phyloP scores from a whole-genome alignment of 2,113 vertebrate genomes.

The Dipodomys stephensi region DNA sequence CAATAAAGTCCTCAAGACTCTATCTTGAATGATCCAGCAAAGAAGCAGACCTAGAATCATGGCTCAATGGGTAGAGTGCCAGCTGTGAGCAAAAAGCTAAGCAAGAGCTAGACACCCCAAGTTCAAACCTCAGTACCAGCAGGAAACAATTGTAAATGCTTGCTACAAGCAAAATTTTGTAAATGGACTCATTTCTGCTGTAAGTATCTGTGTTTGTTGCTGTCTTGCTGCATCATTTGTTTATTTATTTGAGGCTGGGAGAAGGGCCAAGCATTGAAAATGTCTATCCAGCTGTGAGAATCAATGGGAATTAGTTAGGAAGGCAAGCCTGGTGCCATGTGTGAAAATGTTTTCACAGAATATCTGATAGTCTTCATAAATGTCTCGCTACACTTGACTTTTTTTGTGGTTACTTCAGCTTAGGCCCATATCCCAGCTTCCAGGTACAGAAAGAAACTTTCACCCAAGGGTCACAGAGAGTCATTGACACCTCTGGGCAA shows the following conservation, averaged over 20 bases:
- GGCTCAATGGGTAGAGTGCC: too few species aligned
- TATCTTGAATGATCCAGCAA: too few species aligned
- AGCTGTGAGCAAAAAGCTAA: too few species aligned
- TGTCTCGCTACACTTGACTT: neutral
- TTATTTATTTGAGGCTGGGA: neutral
- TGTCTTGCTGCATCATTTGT: neutral
- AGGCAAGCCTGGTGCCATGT: neutral
- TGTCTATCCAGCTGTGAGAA: neutral
- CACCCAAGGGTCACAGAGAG: neutral
- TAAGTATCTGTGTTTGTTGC: neutral
- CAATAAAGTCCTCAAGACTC: too few species aligned
- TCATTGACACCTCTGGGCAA: neutral
- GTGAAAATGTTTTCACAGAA: neutral
- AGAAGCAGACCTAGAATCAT: too few species aligned
- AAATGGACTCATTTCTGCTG: neutral
- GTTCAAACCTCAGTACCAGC: too few species aligned
- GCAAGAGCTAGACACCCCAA: too few species aligned
- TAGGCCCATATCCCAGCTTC: neutral
- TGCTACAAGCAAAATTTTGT: neutral
- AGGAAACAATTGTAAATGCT: slow-evolving; percentile 6
- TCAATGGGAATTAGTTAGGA: neutral
- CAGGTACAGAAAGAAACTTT: neutral
- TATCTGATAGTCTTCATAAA: neutral
- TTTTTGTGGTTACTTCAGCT: neutral
- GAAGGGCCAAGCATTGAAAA: neutral